Evolutionary conservation across 2,888 invertebrate genomes (phyloP).

Genomic region (Odontothrips loti): DNA sequence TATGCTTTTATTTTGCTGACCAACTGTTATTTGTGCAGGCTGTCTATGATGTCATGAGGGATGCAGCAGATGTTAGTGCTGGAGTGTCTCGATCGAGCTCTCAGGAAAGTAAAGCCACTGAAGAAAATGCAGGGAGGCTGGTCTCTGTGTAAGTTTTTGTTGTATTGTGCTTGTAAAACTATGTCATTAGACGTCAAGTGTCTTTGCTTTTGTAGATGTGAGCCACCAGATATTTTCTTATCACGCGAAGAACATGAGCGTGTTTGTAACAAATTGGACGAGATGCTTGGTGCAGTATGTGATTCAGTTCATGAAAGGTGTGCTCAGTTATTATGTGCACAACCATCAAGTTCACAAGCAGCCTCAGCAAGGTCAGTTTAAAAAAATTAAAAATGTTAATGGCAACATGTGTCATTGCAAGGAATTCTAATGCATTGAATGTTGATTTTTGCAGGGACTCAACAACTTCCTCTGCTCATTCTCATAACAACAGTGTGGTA

Average conservation of each 20-base stretch:
- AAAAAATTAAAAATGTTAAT: conserved; percentile 50
- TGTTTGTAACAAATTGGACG: conserved; percentile 66
- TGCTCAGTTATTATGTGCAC: conserved; percentile 68
- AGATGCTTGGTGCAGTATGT: conserved; percentile 75
- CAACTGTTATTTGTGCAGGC: conserved; percentile 47
- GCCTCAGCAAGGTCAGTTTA: conserved; percentile 55
- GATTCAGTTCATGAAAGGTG: conserved; percentile 90
- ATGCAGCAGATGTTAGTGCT: conserved; percentile 65
- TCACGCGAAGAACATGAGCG: conserved; percentile 60
- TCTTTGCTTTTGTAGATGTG: conserved; percentile 34
- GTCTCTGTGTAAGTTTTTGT: conserved; percentile 49
- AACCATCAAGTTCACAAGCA: not conserved
- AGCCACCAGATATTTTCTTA: conserved; percentile 32
- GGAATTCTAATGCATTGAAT: not conserved
- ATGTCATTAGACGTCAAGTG: not conserved
- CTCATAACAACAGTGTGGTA: conserved; percentile 44
- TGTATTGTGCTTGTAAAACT: not conserved
- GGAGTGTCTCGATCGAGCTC: conserved; percentile 46
- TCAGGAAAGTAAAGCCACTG: conserved; percentile 32
- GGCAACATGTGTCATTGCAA: not conserved
- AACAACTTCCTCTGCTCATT: conserved; percentile 33
- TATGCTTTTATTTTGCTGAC: not conserved
- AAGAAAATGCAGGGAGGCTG: conserved; percentile 44
- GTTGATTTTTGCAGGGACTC: not conserved
- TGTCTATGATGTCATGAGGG: conserved; percentile 70